Evolutionary conservation across 1,140 invertebrate species (phyloP).

Genomic region (Cataglyphis hispanica): DNA sequence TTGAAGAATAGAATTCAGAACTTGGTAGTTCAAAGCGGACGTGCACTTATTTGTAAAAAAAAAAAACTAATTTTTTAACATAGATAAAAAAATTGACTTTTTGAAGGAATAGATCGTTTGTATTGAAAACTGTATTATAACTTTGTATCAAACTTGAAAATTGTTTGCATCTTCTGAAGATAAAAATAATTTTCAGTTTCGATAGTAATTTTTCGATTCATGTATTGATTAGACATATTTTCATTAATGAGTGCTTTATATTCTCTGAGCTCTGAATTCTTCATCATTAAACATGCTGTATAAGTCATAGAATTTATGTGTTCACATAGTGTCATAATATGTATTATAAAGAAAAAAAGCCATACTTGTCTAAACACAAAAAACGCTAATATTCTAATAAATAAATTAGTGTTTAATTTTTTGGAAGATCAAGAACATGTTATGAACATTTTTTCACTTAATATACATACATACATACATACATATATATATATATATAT

Average conservation of each 20-base stretch:
- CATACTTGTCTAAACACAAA: constrained; percentile 8
- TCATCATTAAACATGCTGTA: not conserved
- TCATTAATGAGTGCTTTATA: not conserved
- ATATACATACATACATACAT: no score
- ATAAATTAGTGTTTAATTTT: constrained; percentile 27
- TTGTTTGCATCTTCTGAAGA: not conserved
- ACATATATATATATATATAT: not conserved
- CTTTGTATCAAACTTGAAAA: not conserved
- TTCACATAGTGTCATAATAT: constrained; percentile 31
- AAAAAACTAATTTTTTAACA: constrained; percentile 10
- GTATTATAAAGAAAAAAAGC: constrained; percentile 31
- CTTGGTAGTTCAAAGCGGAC: not conserved
- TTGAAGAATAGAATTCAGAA: constrained; percentile 34
- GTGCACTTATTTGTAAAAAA: constrained; percentile 12
- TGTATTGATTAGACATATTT: constrained; percentile 29
- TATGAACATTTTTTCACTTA: not conserved
- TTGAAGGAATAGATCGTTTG: not conserved
- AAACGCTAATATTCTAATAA: constrained; percentile 13
- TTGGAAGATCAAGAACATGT: not conserved
- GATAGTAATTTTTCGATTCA: not conserved
- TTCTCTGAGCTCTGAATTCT: not conserved
- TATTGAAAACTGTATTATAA: not conserved
- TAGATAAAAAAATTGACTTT: not conserved
- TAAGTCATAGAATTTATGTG: constrained; percentile 33
- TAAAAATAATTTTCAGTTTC: no score